Conservation (phyloP, 2,888 invertebrate species). For the Ormia ochracea region DNA sequence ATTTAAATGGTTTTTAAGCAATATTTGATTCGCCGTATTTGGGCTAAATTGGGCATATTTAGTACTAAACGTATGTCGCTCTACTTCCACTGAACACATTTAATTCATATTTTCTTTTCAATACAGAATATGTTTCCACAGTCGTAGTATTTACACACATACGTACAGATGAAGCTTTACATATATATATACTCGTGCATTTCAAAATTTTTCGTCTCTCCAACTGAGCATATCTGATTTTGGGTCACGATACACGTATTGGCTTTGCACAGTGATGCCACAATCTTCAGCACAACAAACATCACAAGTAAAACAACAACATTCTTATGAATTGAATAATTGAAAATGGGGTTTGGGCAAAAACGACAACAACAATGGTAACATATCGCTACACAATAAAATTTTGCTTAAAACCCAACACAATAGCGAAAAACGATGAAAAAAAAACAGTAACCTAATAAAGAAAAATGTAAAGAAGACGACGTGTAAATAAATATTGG, state of each 20-base stretch:
- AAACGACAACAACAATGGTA: neutral
- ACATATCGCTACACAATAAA: neutral
- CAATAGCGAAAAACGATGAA: too few species aligned
- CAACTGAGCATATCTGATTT: neutral
- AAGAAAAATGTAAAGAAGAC: conserved; percentile 1
- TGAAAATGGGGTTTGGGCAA: conserved; percentile 40
- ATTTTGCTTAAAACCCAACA: neutral
- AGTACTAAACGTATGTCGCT: too few species aligned
- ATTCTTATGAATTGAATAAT: conserved; percentile 14
- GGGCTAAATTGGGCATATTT: too few species aligned
- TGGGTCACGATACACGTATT: neutral
- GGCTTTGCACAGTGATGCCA: conserved; percentile 23
- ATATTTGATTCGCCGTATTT: too few species aligned
- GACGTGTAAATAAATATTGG: neutral
- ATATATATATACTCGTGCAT: too few species aligned
- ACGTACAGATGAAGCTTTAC: too few species aligned
- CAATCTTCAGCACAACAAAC: conserved; percentile 39
- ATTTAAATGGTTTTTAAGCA: too few species aligned
- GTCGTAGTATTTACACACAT: too few species aligned
- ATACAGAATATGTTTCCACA: too few species aligned
- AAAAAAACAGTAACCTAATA: neutral
- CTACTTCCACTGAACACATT: too few species aligned
- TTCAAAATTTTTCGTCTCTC: too few species aligned
- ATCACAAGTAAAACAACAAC: neutral
- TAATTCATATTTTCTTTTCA: too few species aligned